Base-by-base conservation (phyloP, 2,888 invertebrate genomes). In the Melanotus villosus region DNA sequence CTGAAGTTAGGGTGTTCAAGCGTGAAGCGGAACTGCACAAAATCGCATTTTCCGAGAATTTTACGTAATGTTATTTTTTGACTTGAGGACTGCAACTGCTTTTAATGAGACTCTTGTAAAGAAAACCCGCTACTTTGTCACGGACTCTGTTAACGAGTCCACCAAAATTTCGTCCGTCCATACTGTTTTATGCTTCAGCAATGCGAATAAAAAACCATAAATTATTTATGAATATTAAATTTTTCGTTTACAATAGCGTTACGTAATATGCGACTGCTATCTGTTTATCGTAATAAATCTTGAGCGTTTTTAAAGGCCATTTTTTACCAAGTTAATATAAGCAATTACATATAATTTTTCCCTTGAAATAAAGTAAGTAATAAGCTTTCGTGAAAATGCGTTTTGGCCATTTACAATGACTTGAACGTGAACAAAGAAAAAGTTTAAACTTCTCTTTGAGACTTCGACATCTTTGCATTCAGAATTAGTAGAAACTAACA, bases 401-500 rank as follows among this genome's bases (percentile, higher is more conserved):
- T 18, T 6, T 41, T 6, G 12, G 12, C 12, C 3, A 9, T 34
- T 6, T 41, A 16, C 3, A 41, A 41, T 9, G 16, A 16, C 41
- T 16, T 9, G 18, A 2, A 38, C 1, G n/a, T 9, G 12, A 9
- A 45, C 45, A 47, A 57, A 65, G 65, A 57, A 65, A 65, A 45
- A 65, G 65, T 58, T 34, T 19, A 14, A 52, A 32, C 43, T n/a
- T n/a, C n/a, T n/a, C n/a, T n/a, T n/a, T 7, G 26, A 14, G 45
- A 50, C 43, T 52, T 43, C 21, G 43, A 59, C 59, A 66, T 57
- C 52, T 60, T 59, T 66, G 54, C 59, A 66, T 60, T 59, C 21
- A 9, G 26, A 66, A 66, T 66, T 54, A 60, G 60, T 69, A 69
- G 69, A 69, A 69, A 69, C 47, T 59, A 34, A 57, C 57, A 69